Conservation (phyloP, 2,113 vertebrate genomes). For the Channa argus region DNA sequence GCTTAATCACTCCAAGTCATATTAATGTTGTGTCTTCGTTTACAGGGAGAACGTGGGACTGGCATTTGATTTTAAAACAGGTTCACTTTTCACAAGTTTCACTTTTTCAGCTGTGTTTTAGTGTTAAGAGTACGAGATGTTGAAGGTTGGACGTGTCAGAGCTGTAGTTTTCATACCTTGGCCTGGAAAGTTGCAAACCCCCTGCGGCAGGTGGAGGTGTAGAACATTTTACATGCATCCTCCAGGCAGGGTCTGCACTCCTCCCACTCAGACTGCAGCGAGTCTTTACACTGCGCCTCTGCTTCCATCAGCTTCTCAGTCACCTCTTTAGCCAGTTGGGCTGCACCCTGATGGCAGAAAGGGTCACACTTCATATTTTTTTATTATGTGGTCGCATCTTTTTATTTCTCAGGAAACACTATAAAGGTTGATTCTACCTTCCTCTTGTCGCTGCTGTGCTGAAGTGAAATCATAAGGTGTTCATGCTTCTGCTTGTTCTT, state of each 20-base stretch:
- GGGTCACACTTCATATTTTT: neutral
- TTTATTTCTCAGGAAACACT: too few relatives aligned
- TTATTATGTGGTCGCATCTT: neutral
- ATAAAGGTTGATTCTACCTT: constrained; percentile 71
- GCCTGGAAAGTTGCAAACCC: constrained; percentile 81
- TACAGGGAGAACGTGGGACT: too few relatives aligned
- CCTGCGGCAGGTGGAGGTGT: constrained; percentile 84
- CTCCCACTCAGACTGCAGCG: constrained; percentile 86
- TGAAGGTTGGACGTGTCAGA: neutral
- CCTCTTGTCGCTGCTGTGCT: constrained; percentile 89
- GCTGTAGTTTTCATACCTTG: constrained; percentile 79
- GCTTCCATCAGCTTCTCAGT: constrained; percentile 88
- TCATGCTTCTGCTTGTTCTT: constrained; percentile 89
- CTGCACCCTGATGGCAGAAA: constrained; percentile 82
- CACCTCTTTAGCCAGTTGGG: constrained; percentile 87
- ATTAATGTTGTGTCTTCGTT: too few relatives aligned
- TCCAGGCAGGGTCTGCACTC: constrained; percentile 90
- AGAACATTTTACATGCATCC: constrained; percentile 87
- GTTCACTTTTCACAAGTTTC: neutral
- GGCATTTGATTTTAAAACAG: neutral
- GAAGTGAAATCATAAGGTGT: constrained; percentile 89
- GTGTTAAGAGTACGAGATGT: neutral
- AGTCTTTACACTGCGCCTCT: constrained; percentile 86
- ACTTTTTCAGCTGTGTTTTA: neutral
- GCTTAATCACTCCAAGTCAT: too few relatives aligned